Base-by-base conservation (phyloP, 2,113 vertebrate genomes). In the Tachysurus vachellii region DNA sequence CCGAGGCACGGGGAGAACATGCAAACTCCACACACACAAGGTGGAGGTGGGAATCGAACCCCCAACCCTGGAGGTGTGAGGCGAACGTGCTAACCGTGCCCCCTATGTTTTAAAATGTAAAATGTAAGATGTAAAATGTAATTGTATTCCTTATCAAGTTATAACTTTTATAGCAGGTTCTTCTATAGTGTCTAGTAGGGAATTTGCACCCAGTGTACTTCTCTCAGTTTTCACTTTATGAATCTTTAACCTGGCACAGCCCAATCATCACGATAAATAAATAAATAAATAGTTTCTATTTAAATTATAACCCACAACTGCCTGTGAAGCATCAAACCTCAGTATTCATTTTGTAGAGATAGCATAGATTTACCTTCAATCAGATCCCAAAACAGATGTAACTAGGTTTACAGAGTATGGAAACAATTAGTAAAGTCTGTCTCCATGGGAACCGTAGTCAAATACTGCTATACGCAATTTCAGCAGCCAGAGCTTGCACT, bases 381-480 rank as follows among this genome's bases (percentile, higher is more conserved):
- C 64, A 80, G 36, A 47, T 59, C 50, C 68, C 23, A 61, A 42
- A 81, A 19, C 85, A 57, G 61, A 76, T 56, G 47, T 36, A 68
- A 28, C 86, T 79, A 79, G 56, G 28, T 86, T 88, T 83, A 57
- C 68, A 77, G 70, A 90, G 90, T 91, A 91, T 93, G 93, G 93
- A 93, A 94, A 93, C 90, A 92, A 94, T 94, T 93, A 92, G 88
- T 59, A 87, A 80, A 84, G 79, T 88, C 88, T 89, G 88, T 93
- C 89, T 93, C 92, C 90, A 92, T 91, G 91, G 88, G 36, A 91
- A 92, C 88, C 59, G 11, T 92, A 91, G 92, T 91, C 91, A 93
- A 92, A 92, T 91, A 92, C 84, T 85, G 85, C 87, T 90, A 88
- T 92, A 92, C 93, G 94, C 92, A 90, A 86, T 86, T 81, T 90